Conservation (phyloP, 2,113 vertebrate genomes). For the Bubo bubo region DNA sequence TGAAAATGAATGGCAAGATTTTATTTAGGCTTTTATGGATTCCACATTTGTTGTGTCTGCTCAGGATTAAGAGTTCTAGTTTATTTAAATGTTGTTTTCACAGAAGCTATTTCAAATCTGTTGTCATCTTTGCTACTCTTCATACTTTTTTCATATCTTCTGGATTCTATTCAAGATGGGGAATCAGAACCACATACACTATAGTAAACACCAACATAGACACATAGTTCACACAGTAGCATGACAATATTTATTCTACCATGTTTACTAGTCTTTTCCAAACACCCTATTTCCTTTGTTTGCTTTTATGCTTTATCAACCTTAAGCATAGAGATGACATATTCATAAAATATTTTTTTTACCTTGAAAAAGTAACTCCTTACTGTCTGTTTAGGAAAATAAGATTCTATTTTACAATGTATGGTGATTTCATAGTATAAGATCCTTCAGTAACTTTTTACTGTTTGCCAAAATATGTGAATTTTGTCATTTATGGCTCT, state of each 20-base stretch:
- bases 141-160: not conserved
- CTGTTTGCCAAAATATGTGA: not conserved
- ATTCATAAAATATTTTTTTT: not conserved
- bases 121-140: not conserved
- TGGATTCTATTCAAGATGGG: not conserved
- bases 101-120: not conserved
- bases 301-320: not conserved
- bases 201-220: not conserved
- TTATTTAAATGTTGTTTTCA: not conserved
- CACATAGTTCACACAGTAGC: not conserved
- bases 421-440: not conserved
- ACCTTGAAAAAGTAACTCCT: not conserved
- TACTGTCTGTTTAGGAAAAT: not conserved
- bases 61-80: not conserved
- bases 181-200: not conserved
- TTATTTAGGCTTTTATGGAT: not conserved
- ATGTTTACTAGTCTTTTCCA: not conserved
- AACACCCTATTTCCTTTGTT: not conserved
- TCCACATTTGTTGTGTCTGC: not conserved
- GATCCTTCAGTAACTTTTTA: not conserved
- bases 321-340: not conserved
- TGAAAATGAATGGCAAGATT: not conserved
- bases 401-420: not conserved
- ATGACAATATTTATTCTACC: not conserved
- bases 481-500: not conserved